Conservation (phyloP, 2,113 vertebrate genomes). For the Romanogobio albipinnatus region DNA sequence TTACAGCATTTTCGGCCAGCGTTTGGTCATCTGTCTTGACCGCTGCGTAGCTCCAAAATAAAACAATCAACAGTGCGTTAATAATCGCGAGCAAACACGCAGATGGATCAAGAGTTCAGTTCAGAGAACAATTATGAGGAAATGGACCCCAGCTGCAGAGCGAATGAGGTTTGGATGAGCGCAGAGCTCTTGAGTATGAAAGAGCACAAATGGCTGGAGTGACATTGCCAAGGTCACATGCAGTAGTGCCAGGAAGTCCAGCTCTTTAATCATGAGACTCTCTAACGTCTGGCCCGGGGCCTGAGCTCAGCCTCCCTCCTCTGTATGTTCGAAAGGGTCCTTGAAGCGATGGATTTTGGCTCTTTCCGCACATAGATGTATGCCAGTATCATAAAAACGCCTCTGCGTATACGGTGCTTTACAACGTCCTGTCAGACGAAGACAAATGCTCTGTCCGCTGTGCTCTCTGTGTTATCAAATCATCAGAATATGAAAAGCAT, state of each 20-base stretch:
- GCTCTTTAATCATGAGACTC: slow-evolving; percentile 62
- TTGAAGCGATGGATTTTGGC: slow-evolving; percentile 54
- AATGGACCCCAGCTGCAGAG: slow-evolving; percentile 52
- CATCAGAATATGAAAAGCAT: slow-evolving; percentile 49
- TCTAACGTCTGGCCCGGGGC: slow-evolving; percentile 57
- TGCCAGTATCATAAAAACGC: slow-evolving; percentile 61
- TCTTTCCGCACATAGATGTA: slow-evolving; percentile 32
- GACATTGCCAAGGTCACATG: slow-evolving; percentile 64
- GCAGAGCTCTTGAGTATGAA: slow-evolving; percentile 25
- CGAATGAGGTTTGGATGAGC: slow-evolving; percentile 47
- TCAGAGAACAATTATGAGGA: slow-evolving; percentile 46
- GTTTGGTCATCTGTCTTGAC: background rate
- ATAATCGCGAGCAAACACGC: slow-evolving; percentile 25
- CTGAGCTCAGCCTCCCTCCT: slow-evolving; percentile 53
- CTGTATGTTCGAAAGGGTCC: slow-evolving; percentile 48
- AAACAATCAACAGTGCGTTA: slow-evolving; percentile 29
- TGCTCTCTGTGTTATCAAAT: slow-evolving; percentile 52
- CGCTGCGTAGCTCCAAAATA: background rate
- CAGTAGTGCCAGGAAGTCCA: slow-evolving; percentile 49
- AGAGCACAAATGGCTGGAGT: slow-evolving; percentile 49
- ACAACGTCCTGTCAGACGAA: slow-evolving; percentile 54
- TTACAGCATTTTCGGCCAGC: background rate
- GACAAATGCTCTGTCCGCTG: slow-evolving; percentile 41
- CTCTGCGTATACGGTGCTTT: slow-evolving; percentile 57
- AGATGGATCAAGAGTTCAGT: slow-evolving; percentile 29